Conservation (phyloP, 1,140 invertebrate species). For the Heliconius hewitsoni region DNA sequence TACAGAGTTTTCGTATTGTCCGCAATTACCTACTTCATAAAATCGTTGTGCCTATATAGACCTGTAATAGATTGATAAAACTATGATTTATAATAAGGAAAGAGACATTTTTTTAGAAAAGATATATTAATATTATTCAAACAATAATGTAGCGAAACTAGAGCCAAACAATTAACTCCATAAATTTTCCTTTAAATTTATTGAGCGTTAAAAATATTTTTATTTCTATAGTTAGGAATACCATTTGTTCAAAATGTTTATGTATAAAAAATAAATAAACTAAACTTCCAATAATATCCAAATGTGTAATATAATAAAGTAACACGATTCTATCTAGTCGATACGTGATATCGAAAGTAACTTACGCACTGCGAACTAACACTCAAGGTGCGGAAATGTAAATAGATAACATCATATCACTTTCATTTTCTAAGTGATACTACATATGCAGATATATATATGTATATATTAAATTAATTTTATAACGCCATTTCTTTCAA, state of each 20-base stretch:
- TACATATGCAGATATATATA: not conserved
- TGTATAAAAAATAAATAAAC: too few species aligned
- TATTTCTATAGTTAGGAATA: too few species aligned
- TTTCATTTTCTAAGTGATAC: constrained; percentile 9
- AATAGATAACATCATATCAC: constrained; percentile 8
- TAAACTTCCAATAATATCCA: not conserved
- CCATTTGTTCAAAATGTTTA: too few species aligned
- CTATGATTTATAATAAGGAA: too few species aligned
- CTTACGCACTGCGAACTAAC: not conserved
- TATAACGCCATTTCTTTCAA: not conserved
- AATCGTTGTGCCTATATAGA: not conserved
- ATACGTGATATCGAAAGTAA: not conserved
- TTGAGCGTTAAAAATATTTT: too few species aligned
- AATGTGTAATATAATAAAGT: not conserved
- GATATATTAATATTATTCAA: too few species aligned
- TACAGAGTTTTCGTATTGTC: not conserved
- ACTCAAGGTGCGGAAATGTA: constrained; percentile 9
- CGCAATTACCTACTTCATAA: not conserved
- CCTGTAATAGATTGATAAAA: not conserved
- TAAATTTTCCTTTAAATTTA: too few species aligned
- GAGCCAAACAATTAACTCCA: too few species aligned
- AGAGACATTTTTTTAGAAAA: too few species aligned
- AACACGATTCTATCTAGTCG: not conserved
- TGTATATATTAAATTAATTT: not conserved
- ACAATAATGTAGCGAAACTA: too few species aligned